phyloP scores from a whole-genome alignment of 1,140 invertebrate species.

The Drosophila prosaltans region DNA sequence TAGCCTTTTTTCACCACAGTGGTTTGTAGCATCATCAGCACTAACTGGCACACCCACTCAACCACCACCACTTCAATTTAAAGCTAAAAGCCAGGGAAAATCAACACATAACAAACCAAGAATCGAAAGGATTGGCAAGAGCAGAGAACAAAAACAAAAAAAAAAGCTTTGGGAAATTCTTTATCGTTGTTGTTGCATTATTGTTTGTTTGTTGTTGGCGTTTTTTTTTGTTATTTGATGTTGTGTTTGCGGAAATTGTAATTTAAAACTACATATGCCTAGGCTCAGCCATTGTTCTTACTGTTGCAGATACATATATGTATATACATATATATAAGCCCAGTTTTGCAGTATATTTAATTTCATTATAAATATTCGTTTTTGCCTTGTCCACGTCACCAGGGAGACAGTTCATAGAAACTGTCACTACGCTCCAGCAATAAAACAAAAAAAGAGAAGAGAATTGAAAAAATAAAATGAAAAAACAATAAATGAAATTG shows the following conservation, averaged over 20 bases:
- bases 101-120: conserved; percentile 43
- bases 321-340: conserved; percentile 11
- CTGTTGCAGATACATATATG: not conserved
- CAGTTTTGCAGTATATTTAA: conserved; percentile 49
- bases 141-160: not conserved
- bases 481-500: conserved; percentile 17
- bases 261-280: conserved; percentile 61
- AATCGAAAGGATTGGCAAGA: conserved; percentile 34
- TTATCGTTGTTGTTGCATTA: not conserved
- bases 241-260: conserved; percentile 61
- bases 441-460: conserved; percentile 15
- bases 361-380: conserved; percentile 55
- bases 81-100: conserved; percentile 68
- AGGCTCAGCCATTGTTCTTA: conserved; percentile 24
- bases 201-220: not conserved
- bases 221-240: conserved; percentile 40
- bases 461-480: not conserved
- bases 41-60: not conserved
- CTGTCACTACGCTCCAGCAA: not conserved
- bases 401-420: conserved; percentile 44
- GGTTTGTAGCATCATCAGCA: conserved; percentile 15
- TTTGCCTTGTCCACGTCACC: conserved; percentile 48
- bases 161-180: not conserved
- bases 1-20: conserved; percentile 54
- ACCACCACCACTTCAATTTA: conserved; percentile 41